Evolutionary conservation across 2,113 vertebrate species (phyloP), one percentile per base, ranked within the genome.

Genomic region (Gila orcuttii): DNA sequence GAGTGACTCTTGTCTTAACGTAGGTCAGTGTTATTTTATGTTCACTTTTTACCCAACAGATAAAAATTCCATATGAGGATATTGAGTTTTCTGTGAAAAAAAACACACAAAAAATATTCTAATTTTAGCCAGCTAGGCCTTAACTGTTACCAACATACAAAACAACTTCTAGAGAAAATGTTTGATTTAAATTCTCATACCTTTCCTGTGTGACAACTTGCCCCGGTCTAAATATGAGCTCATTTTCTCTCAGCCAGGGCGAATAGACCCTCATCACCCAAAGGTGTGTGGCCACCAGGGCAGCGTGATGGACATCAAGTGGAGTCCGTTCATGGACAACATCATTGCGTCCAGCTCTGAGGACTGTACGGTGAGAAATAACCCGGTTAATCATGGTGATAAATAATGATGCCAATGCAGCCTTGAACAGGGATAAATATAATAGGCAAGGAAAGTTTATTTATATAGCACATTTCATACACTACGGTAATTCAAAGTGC

Each of bases 251-350:
- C 82, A 90, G 90, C 50, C 87, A 0, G 96, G 96, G 13, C 92
- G 96, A 77, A 95, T 97, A 33, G 95, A 96, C 10, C 95, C 96
- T 0, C 96, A 96, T 89, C 93, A 96, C 91, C 96, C 96, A 83
- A 96, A 96, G 86, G 93, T 97, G 12, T 97, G 96, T 0, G 96
- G 96, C 0, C 96, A 97, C 90, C 96, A 96, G 60, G 96, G 96
- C 69, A 96, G 95, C 0, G 96, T 97, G 66, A 93, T 97, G 89
- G 96, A 97, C 86, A 96, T 97, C 93, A 97, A 97, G 52, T 97
- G 96, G 96, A 97, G 96, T 3, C 96, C 96, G 8, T 97, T 97
- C 91, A 95, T 96, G 3, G 96, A 97, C 79, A 97, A 96, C 90
- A 90, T 97, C 92, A 95, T 97, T 0, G 96, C 96, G 0, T 97